Conservation (phyloP, 2,888 invertebrate genomes). For the Hirudinaria manillensis region DNA sequence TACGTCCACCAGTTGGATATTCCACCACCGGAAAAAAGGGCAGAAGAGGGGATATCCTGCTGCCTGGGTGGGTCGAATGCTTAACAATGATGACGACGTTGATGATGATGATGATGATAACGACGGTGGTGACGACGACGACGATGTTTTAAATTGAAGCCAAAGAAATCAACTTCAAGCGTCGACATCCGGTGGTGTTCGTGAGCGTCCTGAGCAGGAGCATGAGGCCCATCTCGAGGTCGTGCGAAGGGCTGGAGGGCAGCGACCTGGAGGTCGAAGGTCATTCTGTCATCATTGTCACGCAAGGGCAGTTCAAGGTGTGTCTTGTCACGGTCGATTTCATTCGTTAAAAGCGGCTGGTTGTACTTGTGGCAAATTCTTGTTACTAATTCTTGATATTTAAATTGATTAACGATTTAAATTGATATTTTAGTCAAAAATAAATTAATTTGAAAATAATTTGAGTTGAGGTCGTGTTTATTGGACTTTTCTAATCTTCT, state of each 20-base stretch:
- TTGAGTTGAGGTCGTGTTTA: too few species aligned
- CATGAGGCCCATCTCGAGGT: conserved; percentile 62
- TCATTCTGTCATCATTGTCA: conserved; percentile 86
- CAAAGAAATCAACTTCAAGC: conserved; percentile 93
- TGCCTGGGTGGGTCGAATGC: conserved; percentile 64
- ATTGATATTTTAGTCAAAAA: too few species aligned
- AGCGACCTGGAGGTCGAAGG: conserved; percentile 55
- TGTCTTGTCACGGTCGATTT: background rate
- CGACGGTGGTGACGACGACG: background rate
- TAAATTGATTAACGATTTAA: background rate
- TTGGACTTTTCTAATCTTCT: too few species aligned
- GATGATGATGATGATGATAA: background rate
- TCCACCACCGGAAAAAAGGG: conserved; percentile 65
- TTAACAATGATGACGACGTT: background rate
- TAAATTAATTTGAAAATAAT: too few species aligned
- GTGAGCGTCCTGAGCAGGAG: conserved; percentile 76
- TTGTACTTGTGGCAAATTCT: background rate
- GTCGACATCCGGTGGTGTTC: conserved; percentile 89
- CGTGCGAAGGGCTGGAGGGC: conserved; percentile 56
- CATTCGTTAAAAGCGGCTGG: too few species aligned
- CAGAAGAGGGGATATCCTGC: conserved; percentile 63
- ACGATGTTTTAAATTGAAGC: conserved; percentile 40
- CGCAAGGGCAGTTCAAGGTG: conserved; percentile 95
- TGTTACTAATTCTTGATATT: background rate
- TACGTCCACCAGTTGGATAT: conserved; percentile 83